Percentiles rank a stretch among this genome's conserved stretches.
Conservation (phyloP, 2,888 invertebrate species). For the Myathropa florea region DNA sequence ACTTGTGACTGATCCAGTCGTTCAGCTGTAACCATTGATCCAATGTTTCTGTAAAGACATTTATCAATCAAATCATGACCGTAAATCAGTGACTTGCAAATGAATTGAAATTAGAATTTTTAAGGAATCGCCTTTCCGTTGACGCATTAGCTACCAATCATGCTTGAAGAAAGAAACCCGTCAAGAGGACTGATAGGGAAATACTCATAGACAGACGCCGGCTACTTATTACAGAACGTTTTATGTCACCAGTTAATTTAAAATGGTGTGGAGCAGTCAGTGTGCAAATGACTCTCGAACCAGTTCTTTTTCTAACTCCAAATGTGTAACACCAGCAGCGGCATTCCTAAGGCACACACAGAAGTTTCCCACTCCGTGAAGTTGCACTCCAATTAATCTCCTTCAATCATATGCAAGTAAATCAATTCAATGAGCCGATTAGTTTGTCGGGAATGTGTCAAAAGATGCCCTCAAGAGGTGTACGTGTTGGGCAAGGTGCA, state of each 20-base stretch:
- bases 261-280: neutral
- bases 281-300: slow-evolving; percentile 14
- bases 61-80: slow-evolving; percentile 41
- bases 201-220: neutral
- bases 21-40: slow-evolving; percentile 8
- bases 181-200: neutral
- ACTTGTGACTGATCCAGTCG: neutral
- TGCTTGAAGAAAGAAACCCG: neutral
- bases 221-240: neutral
- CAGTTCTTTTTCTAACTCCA: slow-evolving; percentile 17
- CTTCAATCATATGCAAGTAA: neutral
- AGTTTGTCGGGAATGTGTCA: slow-evolving; percentile 3
- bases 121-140: slow-evolving; percentile 5
- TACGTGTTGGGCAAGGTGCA: neutral
- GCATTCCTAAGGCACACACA: neutral
- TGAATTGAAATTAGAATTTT: neutral
- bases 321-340: slow-evolving; percentile 16
- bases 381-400: neutral
- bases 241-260: slow-evolving; percentile 16
- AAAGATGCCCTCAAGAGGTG: neutral
- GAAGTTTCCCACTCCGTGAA: neutral
- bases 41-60: slow-evolving; percentile 32
- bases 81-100: slow-evolving; percentile 39
- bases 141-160: neutral
- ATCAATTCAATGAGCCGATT: neutral